Percentiles rank a stretch among this genome's conserved stretches.
Evolutionary conservation across 2,113 vertebrate genomes (phyloP).

Genomic region (Daphoenositta chrysoptera): DNA sequence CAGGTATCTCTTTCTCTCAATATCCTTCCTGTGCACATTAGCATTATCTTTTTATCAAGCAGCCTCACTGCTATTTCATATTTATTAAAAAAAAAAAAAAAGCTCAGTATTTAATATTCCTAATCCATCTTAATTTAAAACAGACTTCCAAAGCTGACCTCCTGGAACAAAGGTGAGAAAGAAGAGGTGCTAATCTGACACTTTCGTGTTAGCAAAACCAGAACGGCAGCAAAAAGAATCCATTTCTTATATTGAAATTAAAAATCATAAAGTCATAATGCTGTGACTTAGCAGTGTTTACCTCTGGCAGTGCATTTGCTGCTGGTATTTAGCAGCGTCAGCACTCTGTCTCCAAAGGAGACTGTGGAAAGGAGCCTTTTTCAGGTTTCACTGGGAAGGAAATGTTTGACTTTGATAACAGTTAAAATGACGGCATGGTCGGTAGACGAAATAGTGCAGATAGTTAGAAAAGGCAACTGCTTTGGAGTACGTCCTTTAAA

Average conservation of each 20-base stretch:
- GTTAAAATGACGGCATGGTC: neutral
- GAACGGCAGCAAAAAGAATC: neutral
- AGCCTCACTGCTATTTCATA: neutral
- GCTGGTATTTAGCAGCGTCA: neutral
- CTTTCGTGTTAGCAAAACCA: neutral
- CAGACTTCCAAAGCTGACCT: neutral
- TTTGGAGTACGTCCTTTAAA: constrained; percentile 42
- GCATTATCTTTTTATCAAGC: neutral
- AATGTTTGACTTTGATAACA: constrained; percentile 32
- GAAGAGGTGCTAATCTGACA: neutral
- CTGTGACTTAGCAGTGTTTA: neutral
- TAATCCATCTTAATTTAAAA: constrained; percentile 8
- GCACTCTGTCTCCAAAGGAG: neutral
- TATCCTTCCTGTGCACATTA: neutral
- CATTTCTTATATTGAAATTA: neutral
- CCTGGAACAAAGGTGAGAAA: neutral
- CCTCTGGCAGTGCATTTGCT: neutral
- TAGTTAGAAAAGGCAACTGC: constrained; percentile 4
- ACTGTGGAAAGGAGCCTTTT: neutral
- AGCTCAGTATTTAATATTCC: neutral
- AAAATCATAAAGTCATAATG: neutral
- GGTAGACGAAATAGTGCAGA: neutral
- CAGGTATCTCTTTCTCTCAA: neutral
- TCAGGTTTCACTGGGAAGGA: neutral
- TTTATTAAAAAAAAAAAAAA: neutral